Base-by-base conservation (phyloP, 2,797 vertebrate genomes). In the Xenops minutus region DNA sequence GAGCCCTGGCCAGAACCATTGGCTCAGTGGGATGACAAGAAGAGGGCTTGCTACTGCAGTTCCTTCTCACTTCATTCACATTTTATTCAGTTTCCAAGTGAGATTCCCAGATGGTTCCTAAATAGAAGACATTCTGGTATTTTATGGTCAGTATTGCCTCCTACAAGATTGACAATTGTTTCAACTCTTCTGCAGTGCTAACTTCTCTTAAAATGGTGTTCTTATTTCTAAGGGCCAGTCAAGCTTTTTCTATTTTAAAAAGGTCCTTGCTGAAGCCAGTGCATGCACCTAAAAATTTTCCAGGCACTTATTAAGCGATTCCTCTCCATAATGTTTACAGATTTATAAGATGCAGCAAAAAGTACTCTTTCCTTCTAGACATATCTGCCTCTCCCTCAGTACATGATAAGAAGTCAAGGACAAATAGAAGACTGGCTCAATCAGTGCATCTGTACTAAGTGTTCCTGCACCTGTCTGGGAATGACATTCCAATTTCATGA, bases 381-480 rank as follows among this genome's bases (percentile, higher is more conserved):
- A 5, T 89, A 81, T 84, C 76, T 94, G 19, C 52, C 18, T 92
- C 39, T 92, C 46, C 52, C 12, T 8, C 61, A 71, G 74, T 51
- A 71, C 26, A 9, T 5, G 69, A 84, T 94, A 93, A 96, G 89
- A 61, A 95, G 74, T 89, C 91, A 95, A 94, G 96, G 93, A 80
- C 93, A 76, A 97, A 87, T 17, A 92, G 87, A 86, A 74, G 81
- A 22, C 48, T 66, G 81, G 44, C 91, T 96, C 44, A 49, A 62
- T 93, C 69, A 77, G 29, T 37, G 36, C n/a, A 73, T 92, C 93
- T 80, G 80, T 58, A 82, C 75, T 24, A 37, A 90, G 74, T 71
- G 92, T 95, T 94, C 89, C 79, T 5, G 4, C 2, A 17, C 77
- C 56, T 94, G 80, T 80, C 88, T 86, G 64, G 84, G 76, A 92